These are phyloP conservation scores for Nycticebus coucang DNA, from an alignment of 2,113 vertebrate genomes.

Conservation along the genomic window DNA sequence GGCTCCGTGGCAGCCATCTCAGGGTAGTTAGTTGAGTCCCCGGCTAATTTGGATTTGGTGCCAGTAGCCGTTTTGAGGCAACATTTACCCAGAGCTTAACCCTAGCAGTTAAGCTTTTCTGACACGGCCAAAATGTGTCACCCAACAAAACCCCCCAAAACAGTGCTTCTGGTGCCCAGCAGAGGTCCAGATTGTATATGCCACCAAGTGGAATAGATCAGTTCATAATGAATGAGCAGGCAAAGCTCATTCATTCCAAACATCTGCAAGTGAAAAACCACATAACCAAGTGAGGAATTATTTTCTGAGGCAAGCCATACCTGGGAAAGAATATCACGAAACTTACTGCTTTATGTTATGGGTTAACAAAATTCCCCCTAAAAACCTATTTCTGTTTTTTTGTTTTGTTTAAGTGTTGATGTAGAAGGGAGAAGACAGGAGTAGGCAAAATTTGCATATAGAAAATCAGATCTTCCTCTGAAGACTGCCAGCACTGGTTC, in stretches of 20 bases:
- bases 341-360: not conserved
- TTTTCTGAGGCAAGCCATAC: slow-evolving; percentile 25
- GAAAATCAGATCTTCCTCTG: slow-evolving; percentile 46
- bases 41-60: slow-evolving; percentile 24
- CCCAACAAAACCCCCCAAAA: not conserved
- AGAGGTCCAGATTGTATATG: not conserved
- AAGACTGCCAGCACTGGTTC: slow-evolving; percentile 40
- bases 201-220: slow-evolving; percentile 37
- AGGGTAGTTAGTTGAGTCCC: slow-evolving; percentile 46
- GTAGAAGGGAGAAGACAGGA: slow-evolving; percentile 6
- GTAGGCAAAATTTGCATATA: slow-evolving; percentile 45
- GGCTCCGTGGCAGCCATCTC: not conserved
- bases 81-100: not conserved
- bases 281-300: not conserved
- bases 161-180: not conserved
- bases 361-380: not conserved
- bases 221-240: not conserved
- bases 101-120: not conserved
- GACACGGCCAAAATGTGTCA: not conserved
- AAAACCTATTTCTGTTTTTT: not conserved
- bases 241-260: not conserved
- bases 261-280: not conserved
- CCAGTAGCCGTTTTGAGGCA: not conserved
- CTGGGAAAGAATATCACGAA: not conserved
- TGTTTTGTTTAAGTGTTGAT: not conserved